Conservation (phyloP, 2,888 invertebrate species). For the Noctua comes region DNA sequence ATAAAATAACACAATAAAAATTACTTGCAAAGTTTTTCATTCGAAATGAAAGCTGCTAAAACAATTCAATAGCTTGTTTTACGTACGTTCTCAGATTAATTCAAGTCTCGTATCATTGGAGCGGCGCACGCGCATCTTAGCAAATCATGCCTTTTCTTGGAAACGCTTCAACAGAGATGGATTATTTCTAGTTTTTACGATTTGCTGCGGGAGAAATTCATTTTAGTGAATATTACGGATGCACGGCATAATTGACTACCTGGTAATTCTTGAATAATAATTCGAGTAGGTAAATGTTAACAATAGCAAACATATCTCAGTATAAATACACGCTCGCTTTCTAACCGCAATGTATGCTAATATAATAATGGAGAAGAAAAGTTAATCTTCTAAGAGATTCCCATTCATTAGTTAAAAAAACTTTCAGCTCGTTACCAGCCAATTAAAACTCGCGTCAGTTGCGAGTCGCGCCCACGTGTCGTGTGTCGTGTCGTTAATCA, state of each 20-base stretch:
- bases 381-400: slow-evolving; percentile 77
- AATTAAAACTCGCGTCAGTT: slow-evolving; percentile 83
- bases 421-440: slow-evolving; percentile 82
- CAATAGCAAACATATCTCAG: slow-evolving; percentile 62
- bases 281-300: slow-evolving; percentile 34
- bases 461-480: slow-evolving; percentile 67
- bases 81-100: slow-evolving; percentile 78
- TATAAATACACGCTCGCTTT: slow-evolving; percentile 79
- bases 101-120: slow-evolving; percentile 73
- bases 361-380: slow-evolving; percentile 79
- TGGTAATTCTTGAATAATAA: slow-evolving; percentile 55
- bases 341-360: slow-evolving; percentile 74
- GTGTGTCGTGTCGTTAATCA: slow-evolving; percentile 77
- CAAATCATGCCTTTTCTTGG: slow-evolving; percentile 79
- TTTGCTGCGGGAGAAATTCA: slow-evolving; percentile 74
- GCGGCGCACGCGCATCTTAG: slow-evolving; percentile 71
- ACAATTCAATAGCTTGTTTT: slow-evolving; percentile 79
- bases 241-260: slow-evolving; percentile 45
- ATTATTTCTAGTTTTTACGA: slow-evolving; percentile 82
- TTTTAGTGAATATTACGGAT: slow-evolving; percentile 59
- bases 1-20: slow-evolving; percentile 77
- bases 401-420: slow-evolving; percentile 84
- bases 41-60: slow-evolving; percentile 81
- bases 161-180: slow-evolving; percentile 82
- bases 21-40: slow-evolving; percentile 77